Evolutionary conservation across 2,113 vertebrate species (phyloP), one percentile per base, ranked within the genome.

Genomic region (Mustelus asterias): DNA sequence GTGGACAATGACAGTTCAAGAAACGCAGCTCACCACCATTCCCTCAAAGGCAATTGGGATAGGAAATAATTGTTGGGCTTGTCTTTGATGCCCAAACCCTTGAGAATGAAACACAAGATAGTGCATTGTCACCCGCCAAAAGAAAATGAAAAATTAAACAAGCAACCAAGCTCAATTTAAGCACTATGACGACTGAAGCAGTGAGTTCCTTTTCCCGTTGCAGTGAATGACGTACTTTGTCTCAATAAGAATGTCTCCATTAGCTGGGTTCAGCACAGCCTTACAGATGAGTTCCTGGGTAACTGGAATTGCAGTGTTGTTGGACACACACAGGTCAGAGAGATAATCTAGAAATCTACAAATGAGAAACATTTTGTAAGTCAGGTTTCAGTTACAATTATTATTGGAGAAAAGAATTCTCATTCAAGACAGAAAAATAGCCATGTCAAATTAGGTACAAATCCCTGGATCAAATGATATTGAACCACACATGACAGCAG

Each of bases 261-360:
- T 99, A 96, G 97, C 96, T 16, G 98, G 98, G 96, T 99, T 99
- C 96, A 99, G 97, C 69, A 99, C 99, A 0, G 99, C 99, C 88
- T 99, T 99, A 90, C 99, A 99, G 96, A 99, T 99, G 96, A 99
- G 96, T 96, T 99, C 99, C 97, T 99, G 99, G 1, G 99, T 99
- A 96, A 99, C 99, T 0, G 99, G 99, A 96, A 99, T 99, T 96
- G 99, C 99, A 96, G 99, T 99, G 96, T 98, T 99, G 99, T 99
- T 99, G 96, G 99, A 99, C 94, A 99, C 99, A 14, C 99, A 99
- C 80, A 99, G 98, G 97, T 99, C 99, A 0, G 99, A 99, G 96
- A 99, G 98, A 97, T 99, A 99, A 97, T 99, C 99, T 97, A 99
- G 97, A 97, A 99, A 99, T 97, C 99, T 99, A 96, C 11, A 70